Evolutionary conservation across 2,113 vertebrate species (phyloP).

Genomic region (Gavialis gangeticus): DNA sequence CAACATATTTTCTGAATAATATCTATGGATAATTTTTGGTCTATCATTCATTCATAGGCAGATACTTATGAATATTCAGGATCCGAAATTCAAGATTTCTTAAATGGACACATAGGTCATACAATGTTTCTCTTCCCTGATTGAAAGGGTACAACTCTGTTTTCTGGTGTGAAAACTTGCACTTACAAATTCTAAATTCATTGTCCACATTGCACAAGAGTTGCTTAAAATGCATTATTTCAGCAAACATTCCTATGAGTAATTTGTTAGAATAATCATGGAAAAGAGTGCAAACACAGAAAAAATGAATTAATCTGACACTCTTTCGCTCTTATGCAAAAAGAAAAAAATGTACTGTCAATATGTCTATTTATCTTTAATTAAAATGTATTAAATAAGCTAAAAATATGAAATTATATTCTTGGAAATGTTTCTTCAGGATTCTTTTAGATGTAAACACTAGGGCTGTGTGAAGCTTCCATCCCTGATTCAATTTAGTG

Average conservation of each 20-base stretch:
- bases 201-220: constrained; percentile 62
- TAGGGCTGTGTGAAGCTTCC: neutral
- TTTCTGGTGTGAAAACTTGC: constrained; percentile 67
- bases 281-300: constrained; percentile 54
- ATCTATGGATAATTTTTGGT: constrained; percentile 63
- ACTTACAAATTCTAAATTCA: neutral
- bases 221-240: constrained; percentile 66
- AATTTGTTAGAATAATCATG: constrained; percentile 66
- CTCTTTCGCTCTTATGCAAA: constrained; percentile 20
- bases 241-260: constrained; percentile 60
- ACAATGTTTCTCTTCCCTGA: constrained; percentile 47
- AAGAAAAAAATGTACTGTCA: constrained; percentile 47
- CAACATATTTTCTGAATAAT: constrained; percentile 71
- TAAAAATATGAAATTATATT: neutral
- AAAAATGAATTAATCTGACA: constrained; percentile 55
- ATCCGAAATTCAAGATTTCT: neutral
- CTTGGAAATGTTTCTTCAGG: neutral
- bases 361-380: constrained; percentile 57
- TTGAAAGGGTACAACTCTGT: constrained; percentile 61
- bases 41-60: constrained; percentile 70
- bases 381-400: constrained; percentile 24
- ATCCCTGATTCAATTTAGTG: too few relatives aligned
- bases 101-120: constrained; percentile 54
- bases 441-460: neutral
- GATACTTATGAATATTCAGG: constrained; percentile 66